Evolutionary conservation across 2,113 vertebrate genomes (phyloP).

Genomic region (Stictonetta naevosa): DNA sequence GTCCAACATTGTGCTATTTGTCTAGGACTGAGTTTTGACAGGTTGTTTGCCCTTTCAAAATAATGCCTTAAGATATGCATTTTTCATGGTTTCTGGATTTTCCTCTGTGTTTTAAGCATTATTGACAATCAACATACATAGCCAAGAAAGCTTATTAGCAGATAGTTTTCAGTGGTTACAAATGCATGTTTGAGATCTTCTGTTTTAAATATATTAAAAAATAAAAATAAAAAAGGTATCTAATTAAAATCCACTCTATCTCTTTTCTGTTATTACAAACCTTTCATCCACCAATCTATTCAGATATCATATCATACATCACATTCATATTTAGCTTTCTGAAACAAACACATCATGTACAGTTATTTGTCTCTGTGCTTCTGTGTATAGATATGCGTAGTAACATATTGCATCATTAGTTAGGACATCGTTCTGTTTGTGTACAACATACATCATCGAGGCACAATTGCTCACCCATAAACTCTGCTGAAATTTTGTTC

Average conservation of each 20-base stretch:
- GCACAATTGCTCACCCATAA: rapidly evolving
- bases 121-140: constrained; percentile 22
- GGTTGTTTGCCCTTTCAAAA: constrained; percentile 19
- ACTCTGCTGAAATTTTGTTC: not conserved
- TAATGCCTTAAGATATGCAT: not conserved
- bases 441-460: not conserved
- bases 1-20: constrained; percentile 9
- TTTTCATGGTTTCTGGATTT: not conserved
- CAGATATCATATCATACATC: not conserved
- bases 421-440: not conserved
- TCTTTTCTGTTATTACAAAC: not conserved
- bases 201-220: not conserved
- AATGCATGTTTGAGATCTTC: not conserved
- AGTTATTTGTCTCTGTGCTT: not conserved
- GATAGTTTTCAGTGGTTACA: not conserved
- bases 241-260: not conserved
- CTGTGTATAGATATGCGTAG: not conserved
- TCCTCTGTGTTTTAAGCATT: constrained; percentile 22
- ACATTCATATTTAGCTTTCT: not conserved
- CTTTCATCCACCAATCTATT: not conserved
- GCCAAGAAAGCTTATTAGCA: not conserved
- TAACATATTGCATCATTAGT: not conserved
- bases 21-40: not conserved
- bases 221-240: too few species aligned
- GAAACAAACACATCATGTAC: not conserved